These are phyloP conservation scores for Engystomops pustulosus DNA, from an alignment of 2,113 vertebrate species.

Conservation along the genomic window DNA sequence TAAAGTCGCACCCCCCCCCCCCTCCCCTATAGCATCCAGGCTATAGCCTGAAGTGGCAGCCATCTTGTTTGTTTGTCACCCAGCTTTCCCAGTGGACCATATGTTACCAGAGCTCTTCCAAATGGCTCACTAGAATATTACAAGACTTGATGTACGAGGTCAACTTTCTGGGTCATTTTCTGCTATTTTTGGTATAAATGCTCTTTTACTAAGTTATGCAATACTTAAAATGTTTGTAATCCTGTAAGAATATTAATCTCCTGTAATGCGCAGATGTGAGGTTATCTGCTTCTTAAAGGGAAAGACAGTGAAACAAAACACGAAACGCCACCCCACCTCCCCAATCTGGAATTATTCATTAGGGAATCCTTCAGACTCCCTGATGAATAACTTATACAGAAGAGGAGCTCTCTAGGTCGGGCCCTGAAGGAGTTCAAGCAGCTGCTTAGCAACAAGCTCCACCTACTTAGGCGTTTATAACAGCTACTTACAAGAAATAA, in stretches of 20 bases:
- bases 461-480: too few species aligned
- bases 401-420: too few species aligned
- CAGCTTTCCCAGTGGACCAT: not conserved
- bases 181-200: constrained; percentile 5
- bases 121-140: not conserved
- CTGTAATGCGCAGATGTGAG: not conserved
- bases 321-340: not conserved
- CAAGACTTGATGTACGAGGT: not conserved
- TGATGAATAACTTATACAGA: not conserved
- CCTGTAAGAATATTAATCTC: constrained; percentile 18
- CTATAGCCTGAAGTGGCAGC: too few species aligned
- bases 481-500: too few species aligned
- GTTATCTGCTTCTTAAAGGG: not conserved
- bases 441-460: not conserved
- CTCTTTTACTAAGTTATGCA: constrained; percentile 10
- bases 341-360: not conserved
- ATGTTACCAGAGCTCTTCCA: not conserved
- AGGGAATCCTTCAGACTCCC: constrained; percentile 4
- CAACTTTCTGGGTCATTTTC: not conserved
- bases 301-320: not conserved
- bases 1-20: too few species aligned
- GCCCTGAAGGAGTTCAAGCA: not conserved
- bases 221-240: constrained; percentile 23
- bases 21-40: too few species aligned
- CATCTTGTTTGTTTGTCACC: too few species aligned